Evolutionary conservation across 2,888 invertebrate species (phyloP).

Genomic region (Latrodectus elegans): DNA sequence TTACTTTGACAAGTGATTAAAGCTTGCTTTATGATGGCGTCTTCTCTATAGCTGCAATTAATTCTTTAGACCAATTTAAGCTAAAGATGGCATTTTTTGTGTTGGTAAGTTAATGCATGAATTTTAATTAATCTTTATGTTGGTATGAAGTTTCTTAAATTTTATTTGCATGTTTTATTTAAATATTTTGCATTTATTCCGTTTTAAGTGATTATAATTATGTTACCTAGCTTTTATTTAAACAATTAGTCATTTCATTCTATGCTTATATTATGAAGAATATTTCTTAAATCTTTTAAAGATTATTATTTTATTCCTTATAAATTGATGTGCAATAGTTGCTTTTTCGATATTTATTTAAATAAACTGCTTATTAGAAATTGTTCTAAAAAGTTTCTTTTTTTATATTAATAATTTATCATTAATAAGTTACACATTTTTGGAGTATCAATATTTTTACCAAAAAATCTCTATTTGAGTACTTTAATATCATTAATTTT

Average conservation of each 20-base stretch:
- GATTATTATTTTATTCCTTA: no score
- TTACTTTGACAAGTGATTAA: conserved; percentile 14
- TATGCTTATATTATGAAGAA: no score
- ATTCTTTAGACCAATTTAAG: conserved; percentile 22
- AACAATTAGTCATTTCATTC: neutral
- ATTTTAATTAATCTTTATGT: no score
- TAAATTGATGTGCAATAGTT: no score
- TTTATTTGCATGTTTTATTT: neutral
- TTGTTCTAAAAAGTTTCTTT: no score
- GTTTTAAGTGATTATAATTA: neutral
- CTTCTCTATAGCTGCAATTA: conserved; percentile 48
- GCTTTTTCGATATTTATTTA: no score
- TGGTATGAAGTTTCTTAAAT: neutral
- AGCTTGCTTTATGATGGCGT: conserved; percentile 36
- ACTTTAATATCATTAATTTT: neutral
- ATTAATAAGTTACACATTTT: no score
- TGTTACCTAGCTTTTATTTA: neutral
- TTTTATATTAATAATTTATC: no score
- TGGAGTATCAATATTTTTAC: no score
- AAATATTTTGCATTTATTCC: neutral
- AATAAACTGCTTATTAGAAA: no score
- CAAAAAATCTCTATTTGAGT: no score
- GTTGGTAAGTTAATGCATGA: neutral
- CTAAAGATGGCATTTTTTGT: conserved; percentile 19
- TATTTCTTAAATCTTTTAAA: no score